Conservation (phyloP, 2,888 invertebrate genomes). For the Apotomis turbidana region DNA sequence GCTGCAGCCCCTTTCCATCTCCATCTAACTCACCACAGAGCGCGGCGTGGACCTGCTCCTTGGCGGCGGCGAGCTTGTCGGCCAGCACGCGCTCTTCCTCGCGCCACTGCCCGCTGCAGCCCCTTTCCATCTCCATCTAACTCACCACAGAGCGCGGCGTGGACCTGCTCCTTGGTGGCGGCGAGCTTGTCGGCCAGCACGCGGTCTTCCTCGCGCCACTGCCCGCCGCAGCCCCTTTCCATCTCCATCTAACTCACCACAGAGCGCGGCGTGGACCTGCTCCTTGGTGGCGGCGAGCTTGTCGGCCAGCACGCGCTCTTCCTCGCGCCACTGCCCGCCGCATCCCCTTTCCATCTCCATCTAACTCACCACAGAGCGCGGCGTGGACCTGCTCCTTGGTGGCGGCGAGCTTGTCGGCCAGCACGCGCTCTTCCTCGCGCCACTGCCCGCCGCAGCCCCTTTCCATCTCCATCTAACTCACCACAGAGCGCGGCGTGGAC, state of each 20-base stretch:
- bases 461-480: too few relatives aligned
- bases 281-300: slow-evolving; percentile 86
- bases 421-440: slow-evolving; percentile 86
- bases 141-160: slow-evolving; percentile 91
- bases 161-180: slow-evolving; percentile 86
- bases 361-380: slow-evolving; percentile 88
- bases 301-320: slow-evolving; percentile 87
- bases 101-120: slow-evolving; percentile 86
- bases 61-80: slow-evolving; percentile 84
- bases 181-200: slow-evolving; percentile 87
- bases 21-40: slow-evolving; percentile 86
- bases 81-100: slow-evolving; percentile 88
- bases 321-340: slow-evolving; percentile 87
- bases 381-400: slow-evolving; percentile 88
- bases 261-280: slow-evolving; percentile 90
- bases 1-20: slow-evolving; percentile 69
- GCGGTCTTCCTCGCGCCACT: slow-evolving; percentile 89
- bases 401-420: slow-evolving; percentile 86
- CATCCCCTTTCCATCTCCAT: slow-evolving; percentile 57
- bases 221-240: slow-evolving; percentile 78
- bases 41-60: slow-evolving; percentile 89
- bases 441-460: slow-evolving; percentile 85
- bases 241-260: slow-evolving; percentile 82
- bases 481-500: slow-evolving; percentile 94
- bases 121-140: slow-evolving; percentile 46